These are phyloP conservation scores for Apoda limacodes DNA, from an alignment of 2,888 invertebrate species.

Conservation along the genomic window DNA sequence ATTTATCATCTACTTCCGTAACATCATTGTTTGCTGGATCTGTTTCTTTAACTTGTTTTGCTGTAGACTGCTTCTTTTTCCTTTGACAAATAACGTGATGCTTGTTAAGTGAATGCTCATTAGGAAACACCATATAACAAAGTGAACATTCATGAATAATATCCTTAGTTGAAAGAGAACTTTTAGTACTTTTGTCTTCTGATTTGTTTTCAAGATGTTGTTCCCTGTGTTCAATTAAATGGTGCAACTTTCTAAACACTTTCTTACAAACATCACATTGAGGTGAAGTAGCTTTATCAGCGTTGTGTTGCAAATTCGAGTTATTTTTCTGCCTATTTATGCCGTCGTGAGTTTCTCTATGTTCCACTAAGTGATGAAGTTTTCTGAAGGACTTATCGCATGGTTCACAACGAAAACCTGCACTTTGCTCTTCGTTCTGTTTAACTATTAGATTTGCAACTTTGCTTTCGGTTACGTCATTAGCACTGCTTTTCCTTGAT, in stretches of 20 bases:
- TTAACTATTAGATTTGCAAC: slow-evolving; percentile 28
- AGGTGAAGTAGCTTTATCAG: slow-evolving; percentile 30
- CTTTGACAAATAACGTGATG: slow-evolving; percentile 50
- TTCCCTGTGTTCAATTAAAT: slow-evolving; percentile 59
- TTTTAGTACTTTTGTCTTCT: slow-evolving; percentile 55
- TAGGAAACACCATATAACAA: slow-evolving; percentile 66
- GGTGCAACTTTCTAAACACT: slow-evolving; percentile 53
- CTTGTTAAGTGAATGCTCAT: slow-evolving; percentile 59
- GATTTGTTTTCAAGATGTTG: slow-evolving; percentile 57
- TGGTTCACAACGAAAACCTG: slow-evolving; percentile 60
- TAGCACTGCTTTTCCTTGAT: slow-evolving; percentile 40
- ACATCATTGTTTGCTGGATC: slow-evolving; percentile 8
- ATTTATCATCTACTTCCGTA: slow-evolving; percentile 4
- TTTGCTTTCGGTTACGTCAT: slow-evolving; percentile 40
- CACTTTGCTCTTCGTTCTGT: slow-evolving; percentile 41
- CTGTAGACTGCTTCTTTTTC: slow-evolving; percentile 47
- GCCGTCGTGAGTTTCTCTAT: slow-evolving; percentile 59
- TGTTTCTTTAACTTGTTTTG: slow-evolving; percentile 23
- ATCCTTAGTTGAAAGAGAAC: slow-evolving; percentile 53
- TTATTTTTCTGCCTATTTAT: slow-evolving; percentile 44
- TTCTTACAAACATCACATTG: slow-evolving; percentile 58
- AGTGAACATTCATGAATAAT: slow-evolving; percentile 64
- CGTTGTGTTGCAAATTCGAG: slow-evolving; percentile 20
- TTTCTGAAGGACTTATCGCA: slow-evolving; percentile 65
- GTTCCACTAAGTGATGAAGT: slow-evolving; percentile 61